Conservation (phyloP, 2,113 vertebrate species). For the Ondatra zibethicus region DNA sequence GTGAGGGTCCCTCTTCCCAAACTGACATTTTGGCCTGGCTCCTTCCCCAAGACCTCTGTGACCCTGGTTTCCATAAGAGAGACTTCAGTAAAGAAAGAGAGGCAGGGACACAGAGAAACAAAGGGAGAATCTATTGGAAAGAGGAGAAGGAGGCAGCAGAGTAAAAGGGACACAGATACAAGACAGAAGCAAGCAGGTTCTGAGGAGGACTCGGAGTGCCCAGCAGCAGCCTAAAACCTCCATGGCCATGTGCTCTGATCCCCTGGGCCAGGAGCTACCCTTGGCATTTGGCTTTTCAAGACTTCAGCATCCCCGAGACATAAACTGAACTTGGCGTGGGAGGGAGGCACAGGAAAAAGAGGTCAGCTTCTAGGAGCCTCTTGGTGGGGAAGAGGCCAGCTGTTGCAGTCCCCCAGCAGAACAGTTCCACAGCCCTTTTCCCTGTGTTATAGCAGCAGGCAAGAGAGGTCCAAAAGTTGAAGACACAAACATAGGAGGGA, state of each 20-base stretch:
- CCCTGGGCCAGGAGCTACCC: not conserved
- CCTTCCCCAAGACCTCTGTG: constrained; percentile 6
- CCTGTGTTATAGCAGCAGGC: not conserved
- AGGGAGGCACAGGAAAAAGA: constrained; percentile 33
- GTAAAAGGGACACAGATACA: not conserved
- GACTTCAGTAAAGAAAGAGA: not conserved
- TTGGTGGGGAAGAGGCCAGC: constrained; percentile 16
- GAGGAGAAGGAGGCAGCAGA: not conserved
- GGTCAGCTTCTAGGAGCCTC: not conserved
- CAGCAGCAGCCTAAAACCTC: not conserved
- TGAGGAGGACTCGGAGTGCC: not conserved
- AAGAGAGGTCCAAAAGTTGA: not conserved
- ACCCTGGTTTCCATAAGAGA: not conserved
- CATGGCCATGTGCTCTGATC: not conserved
- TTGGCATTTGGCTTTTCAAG: not conserved
- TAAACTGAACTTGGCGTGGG: not conserved
- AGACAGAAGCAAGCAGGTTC: not conserved
- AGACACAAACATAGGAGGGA: not conserved
- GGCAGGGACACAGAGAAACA: not conserved
- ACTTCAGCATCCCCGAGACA: not conserved
- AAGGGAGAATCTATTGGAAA: not conserved
- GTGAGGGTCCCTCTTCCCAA: constrained; percentile 26
- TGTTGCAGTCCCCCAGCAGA: not conserved
- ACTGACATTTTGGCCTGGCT: not conserved
- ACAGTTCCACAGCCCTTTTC: not conserved